A percentile compares a stretch with the other conserved stretches of the same genome.
These are phyloP conservation scores for Protonemura montana DNA, from an alignment of 2,888 invertebrate genomes.

Conservation along the genomic window DNA sequence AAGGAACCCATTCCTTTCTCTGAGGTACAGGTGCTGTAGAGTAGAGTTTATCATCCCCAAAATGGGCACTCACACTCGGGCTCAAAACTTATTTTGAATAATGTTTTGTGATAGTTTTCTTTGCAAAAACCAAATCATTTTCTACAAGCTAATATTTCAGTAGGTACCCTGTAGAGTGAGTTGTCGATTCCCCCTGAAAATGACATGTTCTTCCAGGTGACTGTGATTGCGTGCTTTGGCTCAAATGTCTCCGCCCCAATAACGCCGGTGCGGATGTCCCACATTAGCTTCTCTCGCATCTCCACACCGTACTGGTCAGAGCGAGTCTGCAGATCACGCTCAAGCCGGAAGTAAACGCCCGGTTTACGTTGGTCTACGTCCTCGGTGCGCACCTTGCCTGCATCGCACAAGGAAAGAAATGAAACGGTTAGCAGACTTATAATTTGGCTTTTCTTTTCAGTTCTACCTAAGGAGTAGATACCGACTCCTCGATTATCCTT, in stretches of 20 bases:
- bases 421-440: too few species aligned
- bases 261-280: conserved; percentile 90
- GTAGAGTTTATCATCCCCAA: too few species aligned
- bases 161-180: conserved; percentile 70
- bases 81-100: too few species aligned
- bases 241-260: conserved; percentile 90
- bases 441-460: too few species aligned
- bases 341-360: conserved; percentile 61
- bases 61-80: too few species aligned
- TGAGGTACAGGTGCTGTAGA: too few species aligned
- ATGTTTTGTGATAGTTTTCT: too few species aligned
- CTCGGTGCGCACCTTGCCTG: conserved; percentile 66
- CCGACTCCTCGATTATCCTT: too few species aligned
- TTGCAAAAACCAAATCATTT: too few species aligned
- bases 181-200: conserved; percentile 88
- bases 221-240: conserved; percentile 88
- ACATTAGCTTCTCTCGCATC: conserved; percentile 82
- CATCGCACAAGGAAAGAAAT: conserved; percentile 58
- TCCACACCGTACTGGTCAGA: conserved; percentile 86
- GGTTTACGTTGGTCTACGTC: conserved; percentile 80
- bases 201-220: conserved; percentile 96
- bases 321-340: conserved; percentile 74
- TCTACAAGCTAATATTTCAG: conserved; percentile 34
- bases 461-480: too few species aligned
- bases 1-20: too few species aligned